Conservation (phyloP, 2,888 invertebrate species). For the Gastrophysa polygoni region DNA sequence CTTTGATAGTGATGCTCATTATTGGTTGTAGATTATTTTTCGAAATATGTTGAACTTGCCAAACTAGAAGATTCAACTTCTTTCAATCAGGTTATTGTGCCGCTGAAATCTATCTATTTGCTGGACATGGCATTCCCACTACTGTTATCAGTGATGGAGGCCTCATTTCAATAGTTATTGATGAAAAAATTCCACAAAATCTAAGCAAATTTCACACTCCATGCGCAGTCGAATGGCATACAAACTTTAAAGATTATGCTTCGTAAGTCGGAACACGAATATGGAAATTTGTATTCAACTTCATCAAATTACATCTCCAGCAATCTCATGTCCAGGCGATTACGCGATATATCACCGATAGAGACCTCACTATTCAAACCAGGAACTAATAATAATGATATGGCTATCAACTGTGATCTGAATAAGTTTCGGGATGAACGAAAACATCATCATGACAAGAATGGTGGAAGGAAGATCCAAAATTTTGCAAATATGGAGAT, state of each 20-base stretch:
- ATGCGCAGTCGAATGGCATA: constrained; percentile 1
- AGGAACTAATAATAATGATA: neutral
- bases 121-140: neutral
- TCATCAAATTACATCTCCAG: neutral
- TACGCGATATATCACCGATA: neutral
- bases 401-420: neutral
- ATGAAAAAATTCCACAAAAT: neutral
- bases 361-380: neutral
- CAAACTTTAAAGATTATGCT: neutral
- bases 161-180: neutral
- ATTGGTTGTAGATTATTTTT: no score
- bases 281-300: neutral
- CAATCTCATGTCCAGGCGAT: neutral
- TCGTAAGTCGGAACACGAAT: neutral
- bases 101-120: neutral
- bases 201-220: neutral
- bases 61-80: constrained; percentile 2
- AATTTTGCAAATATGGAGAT: no score
- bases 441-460: no score
- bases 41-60: neutral
- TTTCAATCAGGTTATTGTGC: constrained; percentile 2
- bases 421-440: no score
- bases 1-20: no score
- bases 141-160: neutral
- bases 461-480: no score